Percentiles rank a stretch among this genome's conserved stretches.
Evolutionary conservation across 2,113 vertebrate genomes (phyloP).

Genomic region (Clinocottus analis): DNA sequence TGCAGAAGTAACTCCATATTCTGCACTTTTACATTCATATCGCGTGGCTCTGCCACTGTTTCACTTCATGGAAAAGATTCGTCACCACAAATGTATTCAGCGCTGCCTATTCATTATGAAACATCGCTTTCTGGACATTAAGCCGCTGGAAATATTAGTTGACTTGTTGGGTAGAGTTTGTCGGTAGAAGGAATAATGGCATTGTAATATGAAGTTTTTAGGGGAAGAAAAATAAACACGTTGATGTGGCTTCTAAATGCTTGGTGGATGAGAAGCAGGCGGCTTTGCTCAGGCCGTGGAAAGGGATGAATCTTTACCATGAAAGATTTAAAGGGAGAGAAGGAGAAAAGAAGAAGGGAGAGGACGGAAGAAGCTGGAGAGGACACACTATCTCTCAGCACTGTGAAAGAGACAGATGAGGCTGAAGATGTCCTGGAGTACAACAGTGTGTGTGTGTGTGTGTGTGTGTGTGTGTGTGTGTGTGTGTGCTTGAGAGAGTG

Average conservation of each 20-base stretch:
- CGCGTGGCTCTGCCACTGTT: conserved; percentile 56
- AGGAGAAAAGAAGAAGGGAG: conserved; percentile 24
- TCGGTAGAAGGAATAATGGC: conserved; percentile 69
- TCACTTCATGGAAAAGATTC: conserved; percentile 63
- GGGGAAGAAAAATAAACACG: conserved; percentile 69
- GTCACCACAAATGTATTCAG: conserved; percentile 63
- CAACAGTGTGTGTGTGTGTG: conserved; percentile 54
- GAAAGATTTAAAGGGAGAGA: conserved; percentile 46
- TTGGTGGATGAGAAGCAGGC: conserved; percentile 67
- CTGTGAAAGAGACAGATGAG: conserved; percentile 46
- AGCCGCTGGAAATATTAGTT: conserved; percentile 68
- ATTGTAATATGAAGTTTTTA: conserved; percentile 75
- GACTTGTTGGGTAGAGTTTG: conserved; percentile 69
- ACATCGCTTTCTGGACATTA: conserved; percentile 68
- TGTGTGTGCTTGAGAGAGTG: conserved; percentile 35
- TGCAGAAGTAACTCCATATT: conserved; percentile 31
- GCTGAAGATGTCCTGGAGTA: conserved; percentile 34
- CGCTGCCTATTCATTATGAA: conserved; percentile 61
- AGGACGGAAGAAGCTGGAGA: conserved; percentile 55
- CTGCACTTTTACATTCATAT: conserved; percentile 47
- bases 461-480: conserved; percentile 37
- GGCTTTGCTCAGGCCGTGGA: conserved; percentile 38
- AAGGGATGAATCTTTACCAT: conserved; percentile 35
- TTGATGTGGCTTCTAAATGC: conserved; percentile 77
- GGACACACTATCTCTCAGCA: conserved; percentile 48